A percentile compares a stretch with the other conserved stretches of the same genome.
phyloP scores from a whole-genome alignment of 2,113 vertebrate species.

The Atlantisia rogersi region DNA sequence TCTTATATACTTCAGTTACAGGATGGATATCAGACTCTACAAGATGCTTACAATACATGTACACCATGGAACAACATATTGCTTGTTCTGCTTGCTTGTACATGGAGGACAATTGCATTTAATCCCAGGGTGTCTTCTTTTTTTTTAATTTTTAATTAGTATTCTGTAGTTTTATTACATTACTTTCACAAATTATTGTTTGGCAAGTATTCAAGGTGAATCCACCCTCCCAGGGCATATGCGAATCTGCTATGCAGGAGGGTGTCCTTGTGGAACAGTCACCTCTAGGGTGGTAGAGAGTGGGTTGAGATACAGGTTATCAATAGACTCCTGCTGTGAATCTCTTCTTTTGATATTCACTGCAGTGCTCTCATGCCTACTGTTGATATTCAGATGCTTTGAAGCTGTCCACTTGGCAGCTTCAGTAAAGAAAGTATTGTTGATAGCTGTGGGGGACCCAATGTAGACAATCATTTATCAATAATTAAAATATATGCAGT shows the following conservation, averaged over 20 bases:
- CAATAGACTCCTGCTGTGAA: not conserved
- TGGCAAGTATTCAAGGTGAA: not conserved
- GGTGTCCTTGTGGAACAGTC: not conserved
- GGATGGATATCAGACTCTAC: not conserved
- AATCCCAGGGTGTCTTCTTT: not conserved
- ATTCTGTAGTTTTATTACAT: not conserved
- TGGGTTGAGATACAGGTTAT: not conserved
- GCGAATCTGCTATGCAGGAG: not conserved
- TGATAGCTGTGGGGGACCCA: not conserved
- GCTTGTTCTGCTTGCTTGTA: not conserved
- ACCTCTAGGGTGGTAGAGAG: not conserved
- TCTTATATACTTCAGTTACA: not conserved
- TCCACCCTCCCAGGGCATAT: not conserved
- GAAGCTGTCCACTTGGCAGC: not conserved
- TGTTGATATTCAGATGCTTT: not conserved
- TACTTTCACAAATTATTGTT: not conserved
- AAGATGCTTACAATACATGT: not conserved
- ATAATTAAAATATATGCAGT: not conserved
- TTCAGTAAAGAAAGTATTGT: not conserved
- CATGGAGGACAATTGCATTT: not conserved
- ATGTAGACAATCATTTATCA: not conserved
- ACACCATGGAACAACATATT: not conserved
- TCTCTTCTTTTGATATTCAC: not conserved
- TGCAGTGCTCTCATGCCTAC: not conserved
- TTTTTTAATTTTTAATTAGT: not conserved